Percentiles rank a stretch among this genome's conserved stretches.
Evolutionary conservation across 2,797 vertebrate genomes (phyloP).

Genomic region (Lacerta agilis): DNA sequence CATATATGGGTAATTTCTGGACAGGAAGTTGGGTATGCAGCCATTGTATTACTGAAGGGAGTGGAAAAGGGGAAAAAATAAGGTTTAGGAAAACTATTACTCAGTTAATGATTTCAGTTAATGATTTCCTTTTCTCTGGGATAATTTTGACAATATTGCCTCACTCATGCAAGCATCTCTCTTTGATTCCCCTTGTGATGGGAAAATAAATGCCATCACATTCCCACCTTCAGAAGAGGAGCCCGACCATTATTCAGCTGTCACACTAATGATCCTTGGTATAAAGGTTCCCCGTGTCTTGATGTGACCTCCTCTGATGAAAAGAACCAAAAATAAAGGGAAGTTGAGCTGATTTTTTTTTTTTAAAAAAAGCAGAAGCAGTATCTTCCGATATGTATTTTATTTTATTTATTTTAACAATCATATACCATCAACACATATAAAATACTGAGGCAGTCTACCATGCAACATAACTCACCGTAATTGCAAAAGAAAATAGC

Average conservation of each 20-base stretch:
- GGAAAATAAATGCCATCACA: neutral
- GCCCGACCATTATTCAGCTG: neutral
- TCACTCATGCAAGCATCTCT: neutral
- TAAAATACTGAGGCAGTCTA: no score
- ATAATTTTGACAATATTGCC: neutral
- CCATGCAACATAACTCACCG: no score
- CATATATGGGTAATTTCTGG: no score
- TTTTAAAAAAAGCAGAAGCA: neutral
- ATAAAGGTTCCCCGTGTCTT: neutral
- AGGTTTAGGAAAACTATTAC: neutral
- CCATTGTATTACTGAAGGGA: neutral
- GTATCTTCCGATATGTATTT: no score
- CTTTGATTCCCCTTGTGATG: neutral
- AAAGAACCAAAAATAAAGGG: neutral
- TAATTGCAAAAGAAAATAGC: no score
- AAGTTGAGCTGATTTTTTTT: no score
- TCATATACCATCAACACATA: no score
- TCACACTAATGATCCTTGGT: neutral
- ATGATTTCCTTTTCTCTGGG: conserved; percentile 1
- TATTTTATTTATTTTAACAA: no score
- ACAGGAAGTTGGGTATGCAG: neutral
- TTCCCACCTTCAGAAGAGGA: neutral
- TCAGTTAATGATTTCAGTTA: neutral
- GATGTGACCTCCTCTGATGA: neutral
- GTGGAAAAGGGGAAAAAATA: neutral